Evolutionary conservation across 2,797 vertebrate species (phyloP).

Genomic region (Adrianichthys oophorus): DNA sequence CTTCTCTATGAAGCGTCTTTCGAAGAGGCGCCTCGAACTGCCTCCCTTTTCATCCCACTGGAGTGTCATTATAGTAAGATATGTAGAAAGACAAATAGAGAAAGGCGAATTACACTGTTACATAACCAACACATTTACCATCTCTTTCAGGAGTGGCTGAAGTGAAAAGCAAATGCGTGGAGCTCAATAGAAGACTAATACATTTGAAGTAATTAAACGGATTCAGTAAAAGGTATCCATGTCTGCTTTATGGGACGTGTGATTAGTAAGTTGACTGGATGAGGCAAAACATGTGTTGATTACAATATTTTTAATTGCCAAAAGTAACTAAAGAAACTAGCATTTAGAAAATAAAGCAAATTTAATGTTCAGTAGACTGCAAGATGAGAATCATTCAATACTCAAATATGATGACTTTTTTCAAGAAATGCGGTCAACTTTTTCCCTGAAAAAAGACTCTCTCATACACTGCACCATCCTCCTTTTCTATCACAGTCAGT

Average conservation of each 20-base stretch:
- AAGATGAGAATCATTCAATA: conserved; percentile 23
- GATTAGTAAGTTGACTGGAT: conserved; percentile 53
- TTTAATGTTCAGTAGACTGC: conserved; percentile 5
- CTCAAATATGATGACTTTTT: conserved; percentile 26
- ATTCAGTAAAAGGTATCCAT: conserved; percentile 47
- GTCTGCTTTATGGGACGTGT: conserved; percentile 50
- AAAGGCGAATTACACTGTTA: conserved; percentile 56
- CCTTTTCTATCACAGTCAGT: conserved; percentile 24
- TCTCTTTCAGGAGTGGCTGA: conserved; percentile 58
- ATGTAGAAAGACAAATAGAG: conserved; percentile 69
- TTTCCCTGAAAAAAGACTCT: too few relatives aligned
- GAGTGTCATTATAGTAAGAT: conserved; percentile 66
- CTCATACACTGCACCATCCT: background rate
- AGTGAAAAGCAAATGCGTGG: conserved; percentile 64
- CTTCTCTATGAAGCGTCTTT: conserved; percentile 45
- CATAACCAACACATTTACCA: conserved; percentile 63
- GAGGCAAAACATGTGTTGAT: conserved; percentile 48
- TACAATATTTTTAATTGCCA: conserved; percentile 32
- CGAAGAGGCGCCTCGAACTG: conserved; percentile 29
- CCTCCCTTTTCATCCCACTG: conserved; percentile 62
- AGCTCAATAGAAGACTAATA: conserved; percentile 62
- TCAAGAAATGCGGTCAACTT: conserved; percentile 7
- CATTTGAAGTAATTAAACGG: conserved; percentile 65
- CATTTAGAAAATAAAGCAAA: conserved; percentile 28
- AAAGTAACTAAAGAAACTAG: conserved; percentile 28